These are phyloP conservation scores for Ophiodon elongatus DNA, from an alignment of 2,113 vertebrate species.

Conservation along the genomic window DNA sequence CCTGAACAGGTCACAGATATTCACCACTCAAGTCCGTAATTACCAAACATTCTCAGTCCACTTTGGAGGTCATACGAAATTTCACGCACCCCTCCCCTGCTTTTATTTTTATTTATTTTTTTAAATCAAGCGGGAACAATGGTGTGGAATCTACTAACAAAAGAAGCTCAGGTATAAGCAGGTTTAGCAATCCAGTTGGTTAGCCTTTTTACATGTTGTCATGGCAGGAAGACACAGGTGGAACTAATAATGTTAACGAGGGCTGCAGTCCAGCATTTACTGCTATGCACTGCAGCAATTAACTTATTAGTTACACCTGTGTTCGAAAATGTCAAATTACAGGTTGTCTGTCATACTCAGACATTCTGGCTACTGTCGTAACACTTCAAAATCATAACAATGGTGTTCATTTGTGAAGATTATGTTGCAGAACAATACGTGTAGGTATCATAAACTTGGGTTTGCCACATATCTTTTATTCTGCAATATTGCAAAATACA, in stretches of 20 bases:
- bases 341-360: neutral
- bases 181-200: neutral
- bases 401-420: neutral
- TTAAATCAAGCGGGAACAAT: neutral
- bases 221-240: neutral
- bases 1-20: neutral
- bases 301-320: neutral
- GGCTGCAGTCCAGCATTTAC: neutral
- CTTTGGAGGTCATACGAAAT: neutral
- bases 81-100: neutral
- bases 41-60: neutral
- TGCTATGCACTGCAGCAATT: neutral
- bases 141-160: neutral
- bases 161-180: neutral
- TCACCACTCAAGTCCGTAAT: neutral
- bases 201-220: neutral
- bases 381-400: neutral
- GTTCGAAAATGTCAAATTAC: neutral
- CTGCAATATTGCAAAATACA: too few species aligned
- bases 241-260: neutral
- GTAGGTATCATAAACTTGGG: neutral
- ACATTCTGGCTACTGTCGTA: neutral
- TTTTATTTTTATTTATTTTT: too few species aligned
- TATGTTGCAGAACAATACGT: neutral
- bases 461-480: too few species aligned